A percentile compares a stretch with the other conserved stretches of the same genome.
Conservation (phyloP, 2,113 vertebrate species). For the Periophthalmus modestus region DNA sequence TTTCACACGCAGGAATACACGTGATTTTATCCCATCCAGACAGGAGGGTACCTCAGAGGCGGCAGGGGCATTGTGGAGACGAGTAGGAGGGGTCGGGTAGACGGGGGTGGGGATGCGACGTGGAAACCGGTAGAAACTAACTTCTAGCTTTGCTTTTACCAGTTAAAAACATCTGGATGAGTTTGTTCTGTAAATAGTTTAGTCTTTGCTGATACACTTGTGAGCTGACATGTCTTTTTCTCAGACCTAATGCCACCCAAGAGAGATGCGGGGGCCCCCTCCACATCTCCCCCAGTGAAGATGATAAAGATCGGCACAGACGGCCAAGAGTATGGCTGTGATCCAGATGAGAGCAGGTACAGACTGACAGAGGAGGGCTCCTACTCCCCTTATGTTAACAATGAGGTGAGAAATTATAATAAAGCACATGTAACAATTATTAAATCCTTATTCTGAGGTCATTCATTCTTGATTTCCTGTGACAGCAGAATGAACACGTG, state of each 20-base stretch:
- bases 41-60: conserved; percentile 15
- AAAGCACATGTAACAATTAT: neutral
- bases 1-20: neutral
- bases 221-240: conserved; percentile 1
- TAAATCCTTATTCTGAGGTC: neutral
- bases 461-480: neutral
- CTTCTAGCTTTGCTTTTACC: conserved; percentile 13
- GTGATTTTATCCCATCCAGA: neutral
- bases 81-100: conserved; percentile 33
- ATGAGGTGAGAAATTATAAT: conserved; percentile 41
- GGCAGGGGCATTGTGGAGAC: conserved; percentile 27
- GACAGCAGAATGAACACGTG: conserved; percentile 49
- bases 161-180: neutral
- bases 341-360: conserved; percentile 56
- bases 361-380: conserved; percentile 46
- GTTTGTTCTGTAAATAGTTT: conserved; percentile 30
- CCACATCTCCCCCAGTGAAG: conserved; percentile 48
- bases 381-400: conserved; percentile 55
- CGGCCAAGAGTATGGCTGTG: conserved; percentile 48
- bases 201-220: conserved; percentile 5
- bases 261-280: conserved; percentile 43
- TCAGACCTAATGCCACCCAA: conserved; percentile 69
- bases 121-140: conserved; percentile 36
- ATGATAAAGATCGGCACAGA: conserved; percentile 63
- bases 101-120: conserved; percentile 21